Evolutionary conservation across 2,888 invertebrate genomes (phyloP).

Genomic region (Holacanthella duospinosa): DNA sequence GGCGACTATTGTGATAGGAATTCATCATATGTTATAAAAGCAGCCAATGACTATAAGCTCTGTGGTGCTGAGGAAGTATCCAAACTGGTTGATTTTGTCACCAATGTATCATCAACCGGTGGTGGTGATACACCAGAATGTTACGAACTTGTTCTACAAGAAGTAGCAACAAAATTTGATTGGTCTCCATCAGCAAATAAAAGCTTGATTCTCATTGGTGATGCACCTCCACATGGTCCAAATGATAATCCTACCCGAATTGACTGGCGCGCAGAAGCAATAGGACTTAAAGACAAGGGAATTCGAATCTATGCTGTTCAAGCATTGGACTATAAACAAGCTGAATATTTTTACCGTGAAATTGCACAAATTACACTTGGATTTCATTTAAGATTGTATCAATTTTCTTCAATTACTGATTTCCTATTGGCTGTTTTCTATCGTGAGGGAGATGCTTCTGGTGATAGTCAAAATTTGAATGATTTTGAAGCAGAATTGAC

Average conservation of each 20-base stretch:
- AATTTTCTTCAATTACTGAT: constrained; percentile 15
- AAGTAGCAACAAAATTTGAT: constrained; percentile 15
- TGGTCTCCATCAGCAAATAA: constrained; percentile 14
- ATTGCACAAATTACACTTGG: constrained; percentile 11
- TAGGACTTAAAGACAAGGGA: constrained; percentile 12
- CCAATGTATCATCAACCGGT: not conserved
- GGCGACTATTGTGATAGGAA: constrained; percentile 9
- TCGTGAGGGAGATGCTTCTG: constrained; percentile 10
- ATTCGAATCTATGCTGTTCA: constrained; percentile 14
- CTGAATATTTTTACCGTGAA: constrained; percentile 7
- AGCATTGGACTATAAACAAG: not conserved
- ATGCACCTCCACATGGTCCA: constrained; percentile 13
- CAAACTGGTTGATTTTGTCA: constrained; percentile 10
- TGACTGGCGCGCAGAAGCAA: constrained; percentile 14
- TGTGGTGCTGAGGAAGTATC: constrained; percentile 3
- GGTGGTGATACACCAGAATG: constrained; percentile 15
- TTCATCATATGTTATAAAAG: not conserved
- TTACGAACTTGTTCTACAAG: constrained; percentile 13
- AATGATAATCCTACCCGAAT: constrained; percentile 6
- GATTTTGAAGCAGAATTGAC: constrained; percentile 7
- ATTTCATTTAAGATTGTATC: constrained; percentile 13
- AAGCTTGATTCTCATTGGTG: constrained; percentile 14
- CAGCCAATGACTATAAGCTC: constrained; percentile 16
- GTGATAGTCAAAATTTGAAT: not conserved
- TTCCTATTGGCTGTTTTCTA: constrained; percentile 14